A percentile compares a stretch with the other conserved stretches of the same genome.
Evolutionary conservation across 1,140 invertebrate genomes (phyloP).

Genomic region (Halotydeus destructor): DNA sequence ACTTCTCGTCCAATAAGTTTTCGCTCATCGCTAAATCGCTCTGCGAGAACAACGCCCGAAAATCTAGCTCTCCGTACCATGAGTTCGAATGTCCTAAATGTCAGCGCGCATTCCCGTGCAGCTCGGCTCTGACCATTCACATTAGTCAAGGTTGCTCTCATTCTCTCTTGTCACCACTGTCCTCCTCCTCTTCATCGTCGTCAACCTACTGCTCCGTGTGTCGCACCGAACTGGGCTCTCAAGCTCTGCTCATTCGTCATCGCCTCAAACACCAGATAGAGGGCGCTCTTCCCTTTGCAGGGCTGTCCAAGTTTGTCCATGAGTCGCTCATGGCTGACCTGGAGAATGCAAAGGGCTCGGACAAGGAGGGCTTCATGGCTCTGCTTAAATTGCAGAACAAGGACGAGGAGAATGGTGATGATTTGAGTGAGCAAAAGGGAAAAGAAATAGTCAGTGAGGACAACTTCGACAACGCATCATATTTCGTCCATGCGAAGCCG

Average conservation of each 20-base stretch:
- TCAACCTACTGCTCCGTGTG: conserved; percentile 5
- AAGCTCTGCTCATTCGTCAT: background rate
- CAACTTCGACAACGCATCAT: conserved; percentile 15
- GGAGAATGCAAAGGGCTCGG: background rate
- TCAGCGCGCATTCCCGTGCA: conserved; percentile 46
- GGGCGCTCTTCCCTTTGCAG: background rate
- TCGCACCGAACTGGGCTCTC: conserved; percentile 1
- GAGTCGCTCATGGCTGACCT: too few relatives aligned
- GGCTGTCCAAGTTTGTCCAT: background rate
- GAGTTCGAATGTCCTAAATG: conserved; percentile 49
- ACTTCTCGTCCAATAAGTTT: conserved; percentile 54
- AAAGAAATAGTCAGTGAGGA: too few relatives aligned
- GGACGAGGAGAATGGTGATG: conserved; percentile 10
- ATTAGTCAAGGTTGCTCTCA: background rate
- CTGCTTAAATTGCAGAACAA: conserved; percentile 42
- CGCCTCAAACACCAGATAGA: conserved; percentile 1
- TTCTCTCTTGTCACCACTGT: too few relatives aligned
- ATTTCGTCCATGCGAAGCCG: conserved; percentile 16
- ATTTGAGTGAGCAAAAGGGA: background rate
- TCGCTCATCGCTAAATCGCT: conserved; percentile 45
- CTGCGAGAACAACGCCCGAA: conserved; percentile 43
- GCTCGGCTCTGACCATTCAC: conserved; percentile 38
- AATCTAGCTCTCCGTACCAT: conserved; percentile 35
- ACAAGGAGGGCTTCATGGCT: conserved; percentile 52
- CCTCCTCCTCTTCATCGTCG: background rate